phyloP scores from a whole-genome alignment of 2,113 vertebrate genomes.

The Hypanus sabinus region DNA sequence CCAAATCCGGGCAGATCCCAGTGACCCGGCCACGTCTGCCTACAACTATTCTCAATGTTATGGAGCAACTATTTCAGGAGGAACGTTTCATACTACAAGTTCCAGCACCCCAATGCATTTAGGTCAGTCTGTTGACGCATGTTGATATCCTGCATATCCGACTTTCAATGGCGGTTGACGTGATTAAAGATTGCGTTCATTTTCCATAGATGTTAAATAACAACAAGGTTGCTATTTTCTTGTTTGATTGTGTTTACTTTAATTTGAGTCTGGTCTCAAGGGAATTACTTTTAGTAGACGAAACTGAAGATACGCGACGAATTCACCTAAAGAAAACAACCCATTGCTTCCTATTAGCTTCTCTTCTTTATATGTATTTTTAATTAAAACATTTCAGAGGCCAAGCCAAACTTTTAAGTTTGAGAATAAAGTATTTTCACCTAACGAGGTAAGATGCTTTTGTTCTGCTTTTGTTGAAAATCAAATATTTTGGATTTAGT shows the following conservation, averaged over 20 bases:
- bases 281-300: background rate
- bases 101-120: background rate
- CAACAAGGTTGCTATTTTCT: background rate
- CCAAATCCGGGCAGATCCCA: background rate
- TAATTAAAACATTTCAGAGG: background rate
- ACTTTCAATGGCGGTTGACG: background rate
- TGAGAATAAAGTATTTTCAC: background rate
- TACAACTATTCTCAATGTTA: background rate
- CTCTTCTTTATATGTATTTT: background rate
- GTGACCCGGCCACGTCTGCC: background rate
- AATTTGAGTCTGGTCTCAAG: background rate
- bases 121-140: conserved; percentile 5
- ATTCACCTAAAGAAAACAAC: background rate
- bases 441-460: background rate
- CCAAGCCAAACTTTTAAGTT: background rate
- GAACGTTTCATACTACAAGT: background rate
- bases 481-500: background rate
- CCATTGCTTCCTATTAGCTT: background rate
- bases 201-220: background rate
- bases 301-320: background rate
- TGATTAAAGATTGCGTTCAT: background rate
- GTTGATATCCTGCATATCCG: background rate
- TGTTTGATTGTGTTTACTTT: background rate
- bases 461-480: background rate
- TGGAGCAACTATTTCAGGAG: background rate